Evolutionary conservation across 2,888 invertebrate genomes (phyloP).

Genomic region (Gymnocheta viridis): DNA sequence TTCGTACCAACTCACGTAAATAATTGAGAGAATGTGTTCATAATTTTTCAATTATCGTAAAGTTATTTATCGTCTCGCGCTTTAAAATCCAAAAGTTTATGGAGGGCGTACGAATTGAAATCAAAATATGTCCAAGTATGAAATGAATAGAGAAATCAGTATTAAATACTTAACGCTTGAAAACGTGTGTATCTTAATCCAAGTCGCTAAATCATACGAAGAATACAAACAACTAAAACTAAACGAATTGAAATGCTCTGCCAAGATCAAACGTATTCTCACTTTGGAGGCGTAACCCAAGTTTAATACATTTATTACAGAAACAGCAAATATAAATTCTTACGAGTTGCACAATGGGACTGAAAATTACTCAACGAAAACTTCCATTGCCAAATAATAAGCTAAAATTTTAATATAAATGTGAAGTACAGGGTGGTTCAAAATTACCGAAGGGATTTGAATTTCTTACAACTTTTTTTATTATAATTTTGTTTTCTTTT

Average conservation of each 20-base stretch:
- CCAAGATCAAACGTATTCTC: constrained; percentile 60
- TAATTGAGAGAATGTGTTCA: constrained; percentile 59
- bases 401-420: too few species aligned
- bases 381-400: too few species aligned
- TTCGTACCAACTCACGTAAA: constrained; percentile 14
- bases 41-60: constrained; percentile 70
- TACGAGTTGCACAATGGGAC: constrained; percentile 23
- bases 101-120: constrained; percentile 67
- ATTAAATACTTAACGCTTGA: constrained; percentile 46
- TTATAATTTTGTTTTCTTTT: too few species aligned
- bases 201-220: constrained; percentile 32
- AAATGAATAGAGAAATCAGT: constrained; percentile 57
- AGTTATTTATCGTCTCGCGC: constrained; percentile 64
- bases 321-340: constrained; percentile 11
- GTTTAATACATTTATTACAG: constrained; percentile 80
- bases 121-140: constrained; percentile 63
- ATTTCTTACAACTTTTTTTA: too few species aligned
- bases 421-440: too few species aligned
- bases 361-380: too few species aligned
- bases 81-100: constrained; percentile 47
- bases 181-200: constrained; percentile 66
- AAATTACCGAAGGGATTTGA: too few species aligned
- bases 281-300: constrained; percentile 76
- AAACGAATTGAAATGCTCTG: constrained; percentile 54
- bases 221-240: constrained; percentile 32